A percentile compares a stretch with the other conserved stretches of the same genome.
These are phyloP conservation scores for Cryptus viduatorius DNA, from an alignment of 2,888 invertebrate genomes.

Conservation along the genomic window DNA sequence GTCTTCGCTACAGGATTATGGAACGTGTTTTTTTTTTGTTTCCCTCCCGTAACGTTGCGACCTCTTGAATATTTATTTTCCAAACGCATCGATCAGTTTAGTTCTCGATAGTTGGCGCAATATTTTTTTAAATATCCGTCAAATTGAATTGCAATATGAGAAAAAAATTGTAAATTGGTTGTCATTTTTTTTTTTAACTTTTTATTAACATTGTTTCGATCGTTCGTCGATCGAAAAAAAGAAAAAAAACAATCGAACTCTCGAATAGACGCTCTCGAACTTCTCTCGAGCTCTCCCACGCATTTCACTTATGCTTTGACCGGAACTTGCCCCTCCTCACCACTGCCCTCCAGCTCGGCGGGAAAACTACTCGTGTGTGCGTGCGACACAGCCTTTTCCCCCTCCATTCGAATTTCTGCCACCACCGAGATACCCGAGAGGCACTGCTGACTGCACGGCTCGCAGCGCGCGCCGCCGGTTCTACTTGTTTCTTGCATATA, in stretches of 20 bases:
- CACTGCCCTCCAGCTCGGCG: slow-evolving; percentile 53
- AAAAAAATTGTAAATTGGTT: not conserved
- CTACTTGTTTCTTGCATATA: slow-evolving; percentile 45
- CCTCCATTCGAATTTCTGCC: slow-evolving; percentile 33
- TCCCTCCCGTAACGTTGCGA: not conserved
- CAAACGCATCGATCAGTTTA: not conserved
- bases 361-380: slow-evolving; percentile 31
- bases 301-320: slow-evolving; percentile 64
- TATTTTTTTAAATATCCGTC: not conserved
- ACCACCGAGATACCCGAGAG: slow-evolving; percentile 3
- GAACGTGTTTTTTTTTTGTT: not conserved
- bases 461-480: slow-evolving; percentile 37
- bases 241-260: slow-evolving; percentile 18
- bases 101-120: not conserved
- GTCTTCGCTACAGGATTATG: slow-evolving; percentile 9
- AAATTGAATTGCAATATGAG: not conserved
- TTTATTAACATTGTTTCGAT: not conserved
- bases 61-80: not conserved
- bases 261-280: slow-evolving; percentile 27
- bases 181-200: not conserved
- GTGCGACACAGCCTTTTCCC: slow-evolving; percentile 22
- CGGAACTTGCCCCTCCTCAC: slow-evolving; percentile 58
- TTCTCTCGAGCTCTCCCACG: slow-evolving; percentile 58
- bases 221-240: slow-evolving; percentile 9
- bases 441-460: slow-evolving; percentile 31